Percentiles rank a stretch among this genome's conserved stretches.
These are phyloP conservation scores for Ammospiza nelsoni DNA, from an alignment of 2,113 vertebrate species.

Conservation along the genomic window DNA sequence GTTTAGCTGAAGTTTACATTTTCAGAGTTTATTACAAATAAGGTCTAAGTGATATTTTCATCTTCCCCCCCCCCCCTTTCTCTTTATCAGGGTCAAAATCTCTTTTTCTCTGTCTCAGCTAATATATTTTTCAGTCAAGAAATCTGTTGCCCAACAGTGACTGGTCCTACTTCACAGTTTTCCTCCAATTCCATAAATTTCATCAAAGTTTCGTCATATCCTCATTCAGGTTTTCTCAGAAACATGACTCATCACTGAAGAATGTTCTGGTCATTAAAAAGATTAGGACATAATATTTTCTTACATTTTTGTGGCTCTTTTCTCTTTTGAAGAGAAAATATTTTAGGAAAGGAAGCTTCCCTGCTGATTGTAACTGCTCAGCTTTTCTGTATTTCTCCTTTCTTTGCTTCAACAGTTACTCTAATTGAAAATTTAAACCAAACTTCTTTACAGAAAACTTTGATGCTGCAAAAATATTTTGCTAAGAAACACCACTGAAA, in stretches of 20 bases:
- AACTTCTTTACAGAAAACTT: background rate
- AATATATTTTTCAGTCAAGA: background rate
- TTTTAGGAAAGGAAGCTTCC: conserved; percentile 7
- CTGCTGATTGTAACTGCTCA: background rate
- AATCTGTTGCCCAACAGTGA: background rate
- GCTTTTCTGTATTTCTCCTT: conserved; percentile 9
- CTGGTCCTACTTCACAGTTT: background rate
- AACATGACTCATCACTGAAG: conserved; percentile 21
- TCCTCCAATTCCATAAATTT: conserved; percentile 44
- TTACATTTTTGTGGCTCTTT: conserved; percentile 55
- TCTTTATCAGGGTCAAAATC: background rate
- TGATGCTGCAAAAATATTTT: conserved; percentile 3
- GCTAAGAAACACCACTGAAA: background rate
- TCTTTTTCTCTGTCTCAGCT: background rate
- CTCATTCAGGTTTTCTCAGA: conserved; percentile 48
- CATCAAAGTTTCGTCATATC: conserved; percentile 39
- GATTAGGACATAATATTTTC: conserved; percentile 49
- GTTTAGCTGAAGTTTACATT: background rate
- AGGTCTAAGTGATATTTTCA: background rate
- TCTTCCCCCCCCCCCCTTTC: background rate
- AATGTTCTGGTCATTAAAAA: conserved; percentile 40
- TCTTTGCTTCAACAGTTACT: background rate
- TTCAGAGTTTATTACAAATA: background rate
- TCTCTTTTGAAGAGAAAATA: conserved; percentile 24
- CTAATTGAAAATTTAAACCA: background rate